Evolutionary conservation across 2,888 invertebrate genomes (phyloP).

Genomic region (Ypsolopha scabrella): DNA sequence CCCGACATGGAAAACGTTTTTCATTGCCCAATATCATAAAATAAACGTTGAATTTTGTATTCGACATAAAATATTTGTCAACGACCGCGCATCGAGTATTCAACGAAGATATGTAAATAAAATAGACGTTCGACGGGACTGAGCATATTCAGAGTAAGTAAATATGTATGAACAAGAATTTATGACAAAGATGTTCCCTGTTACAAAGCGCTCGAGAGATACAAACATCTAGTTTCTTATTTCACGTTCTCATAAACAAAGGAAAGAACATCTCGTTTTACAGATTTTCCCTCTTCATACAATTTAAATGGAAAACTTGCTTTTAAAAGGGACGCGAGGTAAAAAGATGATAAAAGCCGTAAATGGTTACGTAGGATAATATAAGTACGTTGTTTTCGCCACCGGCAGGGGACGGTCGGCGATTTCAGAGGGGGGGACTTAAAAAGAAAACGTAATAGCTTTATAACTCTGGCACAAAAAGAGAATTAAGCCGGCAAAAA

Average conservation of each 20-base stretch:
- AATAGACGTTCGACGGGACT: slow-evolving; percentile 23
- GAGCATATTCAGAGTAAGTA: slow-evolving; percentile 21
- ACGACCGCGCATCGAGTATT: slow-evolving; percentile 17
- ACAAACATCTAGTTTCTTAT: background rate
- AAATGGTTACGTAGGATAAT: background rate
- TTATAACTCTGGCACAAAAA: slow-evolving; percentile 38
- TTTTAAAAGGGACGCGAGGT: background rate
- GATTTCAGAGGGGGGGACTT: slow-evolving; percentile 26
- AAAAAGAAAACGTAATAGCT: slow-evolving; percentile 40
- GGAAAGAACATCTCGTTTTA: background rate
- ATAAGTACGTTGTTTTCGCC: slow-evolving; percentile 3
- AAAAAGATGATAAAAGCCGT: background rate
- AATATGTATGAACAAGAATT: slow-evolving; percentile 3
- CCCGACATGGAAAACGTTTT: background rate
- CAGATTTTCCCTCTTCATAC: background rate
- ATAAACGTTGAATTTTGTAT: slow-evolving; percentile 6
- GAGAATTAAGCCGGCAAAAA: slow-evolving; percentile 43
- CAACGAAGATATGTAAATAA: slow-evolving; percentile 18
- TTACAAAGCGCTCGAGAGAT: background rate
- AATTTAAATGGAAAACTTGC: background rate
- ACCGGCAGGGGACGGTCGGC: slow-evolving; percentile 11
- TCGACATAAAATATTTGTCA: slow-evolving; percentile 6
- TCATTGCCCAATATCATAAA: background rate
- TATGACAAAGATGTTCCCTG: slow-evolving; percentile 1
- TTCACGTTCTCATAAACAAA: background rate